Evolutionary conservation across 2,888 invertebrate genomes (phyloP).

Genomic region (Busseola fusca): DNA sequence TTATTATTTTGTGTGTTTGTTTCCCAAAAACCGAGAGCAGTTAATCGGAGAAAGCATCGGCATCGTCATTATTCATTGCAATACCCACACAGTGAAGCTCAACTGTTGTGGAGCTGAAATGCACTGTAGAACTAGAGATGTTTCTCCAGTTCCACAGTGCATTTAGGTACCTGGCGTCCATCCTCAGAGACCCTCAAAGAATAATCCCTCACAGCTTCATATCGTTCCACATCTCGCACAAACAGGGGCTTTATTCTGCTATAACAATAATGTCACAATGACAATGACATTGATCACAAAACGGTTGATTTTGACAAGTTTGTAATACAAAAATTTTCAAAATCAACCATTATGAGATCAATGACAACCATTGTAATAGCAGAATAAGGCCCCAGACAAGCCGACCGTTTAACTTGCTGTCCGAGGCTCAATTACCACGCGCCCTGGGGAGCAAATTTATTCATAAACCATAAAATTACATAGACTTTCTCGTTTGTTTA

Average conservation of each 20-base stretch:
- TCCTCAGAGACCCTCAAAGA: constrained; percentile 11
- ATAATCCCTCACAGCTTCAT: constrained; percentile 24
- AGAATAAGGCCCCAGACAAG: too few relatives aligned
- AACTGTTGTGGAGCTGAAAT: too few relatives aligned
- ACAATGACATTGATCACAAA: too few relatives aligned
- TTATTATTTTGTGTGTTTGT: background rate
- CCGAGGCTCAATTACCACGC: constrained; percentile 59
- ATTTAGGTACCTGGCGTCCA: background rate
- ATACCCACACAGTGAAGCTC: background rate
- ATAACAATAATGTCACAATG: too few relatives aligned
- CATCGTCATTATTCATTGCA: background rate
- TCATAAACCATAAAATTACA: constrained; percentile 65
- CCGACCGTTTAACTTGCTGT: constrained; percentile 56
- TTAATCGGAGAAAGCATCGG: background rate
- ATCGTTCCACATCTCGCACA: constrained; percentile 41
- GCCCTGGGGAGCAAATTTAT: constrained; percentile 62
- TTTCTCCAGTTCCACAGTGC: background rate
- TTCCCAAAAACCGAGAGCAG: background rate
- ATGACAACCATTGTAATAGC: too few relatives aligned
- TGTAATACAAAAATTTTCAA: too few relatives aligned
- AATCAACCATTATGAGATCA: too few relatives aligned
- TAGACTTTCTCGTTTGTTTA: constrained; percentile 58
- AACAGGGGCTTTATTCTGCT: too few relatives aligned
- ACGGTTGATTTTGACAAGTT: too few relatives aligned
- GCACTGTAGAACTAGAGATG: too few relatives aligned